A percentile compares a stretch with the other conserved stretches of the same genome.
These are phyloP conservation scores for Urosaurus nigricauda DNA, from an alignment of 2,797 vertebrate species.

Conservation along the genomic window DNA sequence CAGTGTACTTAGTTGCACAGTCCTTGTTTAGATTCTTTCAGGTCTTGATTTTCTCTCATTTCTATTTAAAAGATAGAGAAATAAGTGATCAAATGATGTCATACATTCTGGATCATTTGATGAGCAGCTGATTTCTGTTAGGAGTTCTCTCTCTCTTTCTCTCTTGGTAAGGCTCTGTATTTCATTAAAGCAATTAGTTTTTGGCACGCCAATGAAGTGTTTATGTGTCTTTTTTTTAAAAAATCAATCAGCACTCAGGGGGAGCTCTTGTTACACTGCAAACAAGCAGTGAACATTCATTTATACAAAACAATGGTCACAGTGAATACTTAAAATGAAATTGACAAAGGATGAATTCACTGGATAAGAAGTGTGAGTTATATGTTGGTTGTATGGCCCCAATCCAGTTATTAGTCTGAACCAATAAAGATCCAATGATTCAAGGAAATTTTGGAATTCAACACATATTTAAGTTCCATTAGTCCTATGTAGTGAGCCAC, in stretches of 20 bases:
- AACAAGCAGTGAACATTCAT: conserved; percentile 24
- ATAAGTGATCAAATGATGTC: not conserved
- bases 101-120: not conserved
- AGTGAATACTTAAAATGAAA: not conserved
- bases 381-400: not conserved
- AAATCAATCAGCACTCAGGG: conserved; percentile 27
- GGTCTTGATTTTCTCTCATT: not conserved
- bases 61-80: not conserved
- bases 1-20: not conserved
- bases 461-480: no score
- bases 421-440: no score
- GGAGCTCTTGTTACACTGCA: conserved; percentile 28
- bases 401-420: not conserved
- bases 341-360: conserved; percentile 22
- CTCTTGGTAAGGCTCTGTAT: not conserved
- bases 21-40: not conserved
- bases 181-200: conserved; percentile 25
- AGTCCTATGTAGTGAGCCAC: no score
- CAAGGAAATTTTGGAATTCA: no score
- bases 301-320: not conserved
- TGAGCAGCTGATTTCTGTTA: not conserved
- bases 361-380: not conserved
- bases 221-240: not conserved
- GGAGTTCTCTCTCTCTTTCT: not conserved
- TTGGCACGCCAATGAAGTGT: conserved; percentile 3